These are phyloP conservation scores for Gorsachius magnificus DNA, from an alignment of 2,797 vertebrate genomes.

Conservation along the genomic window DNA sequence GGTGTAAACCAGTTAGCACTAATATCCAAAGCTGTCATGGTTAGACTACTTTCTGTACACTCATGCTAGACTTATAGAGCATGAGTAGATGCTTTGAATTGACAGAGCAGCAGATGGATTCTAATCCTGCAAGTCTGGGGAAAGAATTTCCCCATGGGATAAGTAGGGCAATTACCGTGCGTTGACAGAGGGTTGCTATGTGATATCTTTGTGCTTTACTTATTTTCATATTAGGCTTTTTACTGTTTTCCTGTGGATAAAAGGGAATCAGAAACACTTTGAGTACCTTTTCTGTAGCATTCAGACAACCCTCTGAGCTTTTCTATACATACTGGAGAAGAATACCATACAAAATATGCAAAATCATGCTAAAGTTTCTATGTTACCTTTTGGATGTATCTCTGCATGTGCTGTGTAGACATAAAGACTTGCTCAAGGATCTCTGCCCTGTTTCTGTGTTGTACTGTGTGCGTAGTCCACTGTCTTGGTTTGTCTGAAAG, in stretches of 20 bases:
- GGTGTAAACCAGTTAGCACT: neutral
- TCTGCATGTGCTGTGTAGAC: neutral
- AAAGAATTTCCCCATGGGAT: neutral
- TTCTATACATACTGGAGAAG: neutral
- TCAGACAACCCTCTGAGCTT: neutral
- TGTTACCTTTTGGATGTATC: neutral
- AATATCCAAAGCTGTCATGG: neutral
- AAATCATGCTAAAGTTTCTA: neutral
- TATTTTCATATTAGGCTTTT: neutral
- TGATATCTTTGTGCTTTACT: neutral
- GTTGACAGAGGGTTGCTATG: neutral
- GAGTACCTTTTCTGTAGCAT: neutral
- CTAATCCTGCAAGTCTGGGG: neutral
- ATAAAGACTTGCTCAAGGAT: neutral
- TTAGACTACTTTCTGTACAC: neutral
- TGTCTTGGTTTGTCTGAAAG: neutral
- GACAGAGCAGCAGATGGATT: neutral
- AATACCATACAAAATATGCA: neutral
- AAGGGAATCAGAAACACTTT: neutral
- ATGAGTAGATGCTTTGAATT: neutral
- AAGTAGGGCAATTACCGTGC: neutral
- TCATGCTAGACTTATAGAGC: neutral
- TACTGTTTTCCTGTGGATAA: neutral
- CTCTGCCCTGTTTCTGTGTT: neutral
- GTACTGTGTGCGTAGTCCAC: rapidly evolving